A percentile compares a stretch with the other conserved stretches of the same genome.
Evolutionary conservation across 2,797 vertebrate species (phyloP).

Genomic region (Aphelocoma californica): DNA sequence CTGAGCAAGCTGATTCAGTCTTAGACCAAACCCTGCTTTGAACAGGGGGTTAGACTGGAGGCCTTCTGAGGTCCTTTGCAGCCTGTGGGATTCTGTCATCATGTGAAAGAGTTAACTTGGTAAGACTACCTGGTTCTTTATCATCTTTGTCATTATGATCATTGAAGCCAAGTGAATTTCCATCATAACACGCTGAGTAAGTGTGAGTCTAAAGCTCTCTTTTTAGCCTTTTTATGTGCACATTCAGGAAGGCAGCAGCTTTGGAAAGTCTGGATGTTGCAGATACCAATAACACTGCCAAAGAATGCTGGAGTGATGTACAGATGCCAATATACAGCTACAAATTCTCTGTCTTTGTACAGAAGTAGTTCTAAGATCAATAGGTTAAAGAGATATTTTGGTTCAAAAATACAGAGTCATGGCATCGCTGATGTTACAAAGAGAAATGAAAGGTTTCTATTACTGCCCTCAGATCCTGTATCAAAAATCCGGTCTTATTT

Average conservation of each 20-base stretch:
- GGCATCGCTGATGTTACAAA: neutral
- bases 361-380: neutral
- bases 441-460: neutral
- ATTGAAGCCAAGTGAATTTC: neutral
- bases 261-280: conserved; percentile 11
- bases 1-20: neutral
- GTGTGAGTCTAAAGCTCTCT: neutral
- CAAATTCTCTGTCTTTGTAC: neutral
- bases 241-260: neutral
- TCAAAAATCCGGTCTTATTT: neutral
- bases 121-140: neutral
- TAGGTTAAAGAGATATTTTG: neutral
- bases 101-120: neutral
- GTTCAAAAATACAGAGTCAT: neutral
- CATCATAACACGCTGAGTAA: neutral
- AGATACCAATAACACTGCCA: conserved; percentile 1
- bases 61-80: neutral
- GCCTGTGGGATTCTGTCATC: neutral
- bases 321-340: neutral
- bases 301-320: neutral
- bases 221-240: conserved; percentile 3
- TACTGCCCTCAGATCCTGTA: neutral
- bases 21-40: neutral
- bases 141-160: neutral
- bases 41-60: neutral